phyloP scores from a whole-genome alignment of 2,797 vertebrate genomes.

The Macrochelys suwanniensis region DNA sequence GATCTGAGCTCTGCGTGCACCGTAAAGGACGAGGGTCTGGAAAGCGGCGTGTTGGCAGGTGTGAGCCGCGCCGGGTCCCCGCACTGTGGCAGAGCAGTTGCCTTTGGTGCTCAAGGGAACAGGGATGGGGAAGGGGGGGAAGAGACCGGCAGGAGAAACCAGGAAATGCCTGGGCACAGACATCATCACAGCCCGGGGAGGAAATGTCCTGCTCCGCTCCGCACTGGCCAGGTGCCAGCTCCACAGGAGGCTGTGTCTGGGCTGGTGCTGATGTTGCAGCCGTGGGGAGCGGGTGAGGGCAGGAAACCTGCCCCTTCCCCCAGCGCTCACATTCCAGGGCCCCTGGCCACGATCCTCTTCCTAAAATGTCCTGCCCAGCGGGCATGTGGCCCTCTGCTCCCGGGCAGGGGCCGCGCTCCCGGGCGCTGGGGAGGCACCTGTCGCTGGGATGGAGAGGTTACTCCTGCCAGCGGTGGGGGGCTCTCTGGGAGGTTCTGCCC shows the following conservation, averaged over 20 bases:
- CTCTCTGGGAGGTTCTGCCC: background rate
- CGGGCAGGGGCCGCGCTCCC: background rate
- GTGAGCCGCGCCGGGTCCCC: accelerated
- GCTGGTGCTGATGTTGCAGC: constrained; percentile 60
- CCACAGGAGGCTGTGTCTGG: constrained; percentile 17
- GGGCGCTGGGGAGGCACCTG: background rate
- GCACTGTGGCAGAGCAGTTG: background rate
- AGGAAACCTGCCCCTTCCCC: constrained; percentile 20
- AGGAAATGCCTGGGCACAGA: constrained; percentile 27
- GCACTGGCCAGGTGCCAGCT: constrained; percentile 36
- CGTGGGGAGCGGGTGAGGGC: background rate
- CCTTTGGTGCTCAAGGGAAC: background rate
- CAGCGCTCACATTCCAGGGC: background rate
- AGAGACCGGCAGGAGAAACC: background rate
- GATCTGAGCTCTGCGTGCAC: background rate
- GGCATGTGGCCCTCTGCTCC: background rate
- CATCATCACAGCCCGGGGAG: constrained; percentile 17
- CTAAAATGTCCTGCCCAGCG: background rate
- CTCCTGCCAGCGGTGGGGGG: too few species aligned
- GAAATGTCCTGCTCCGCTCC: constrained; percentile 23
- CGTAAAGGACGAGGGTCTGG: accelerated
- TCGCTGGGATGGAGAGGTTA: too few species aligned
- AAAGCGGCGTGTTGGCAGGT: background rate
- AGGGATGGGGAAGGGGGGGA: background rate
- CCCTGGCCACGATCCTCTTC: background rate